Base-by-base conservation (phyloP, 2,888 invertebrate species). In the Ellobium chinense region DNA sequence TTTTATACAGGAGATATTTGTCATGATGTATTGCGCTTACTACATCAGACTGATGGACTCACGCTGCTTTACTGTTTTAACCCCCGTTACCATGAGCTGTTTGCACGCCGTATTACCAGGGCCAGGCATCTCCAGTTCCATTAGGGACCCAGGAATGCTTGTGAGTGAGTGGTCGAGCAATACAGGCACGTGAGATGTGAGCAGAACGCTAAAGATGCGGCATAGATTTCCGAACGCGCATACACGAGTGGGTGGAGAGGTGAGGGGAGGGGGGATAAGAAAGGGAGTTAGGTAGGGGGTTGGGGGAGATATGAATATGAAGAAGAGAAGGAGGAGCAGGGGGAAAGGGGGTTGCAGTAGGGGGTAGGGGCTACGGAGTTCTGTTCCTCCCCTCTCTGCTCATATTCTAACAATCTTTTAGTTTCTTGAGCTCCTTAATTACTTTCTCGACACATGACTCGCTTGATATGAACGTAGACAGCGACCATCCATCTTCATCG, bases 371-470 rank as follows among this genome's bases (percentile, higher is more conserved):
- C 24, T 18, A 68, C 24, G 68, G 24, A 68, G 24, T 36, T 36
- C 21, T 36, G 21, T 34, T 36, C 14, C 18, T 2, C 21, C 24
- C n/a, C 27, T 24, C 31, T 29, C 63, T 24, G 31, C 21, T 29
- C 27, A 65, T 27, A n/a, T n/a, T n/a, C n/a, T n/a, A n/a, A 36
- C 27, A 31, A 21, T 27, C 2, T 24, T 63, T 31, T 37, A 39
- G 39, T 62, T 74, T 39, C 29, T 29, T 24, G 29, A 62, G 74
- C 39, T 21, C 39, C 46, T 62, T 62, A 70, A 70, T 70, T 70
- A 70, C 69, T 70, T 70, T 70, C 56, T 54, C 54, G 69, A 70
- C 69, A 70, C 54, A 31, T 56, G 56, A 70, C 54, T 70, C n/a
- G 31, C 2, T 1, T 21, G 54, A 56, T 70, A 70, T 54, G 54